These are phyloP conservation scores for Notospermus geniculatus DNA, from an alignment of 1,140 invertebrate genomes.

Conservation along the genomic window DNA sequence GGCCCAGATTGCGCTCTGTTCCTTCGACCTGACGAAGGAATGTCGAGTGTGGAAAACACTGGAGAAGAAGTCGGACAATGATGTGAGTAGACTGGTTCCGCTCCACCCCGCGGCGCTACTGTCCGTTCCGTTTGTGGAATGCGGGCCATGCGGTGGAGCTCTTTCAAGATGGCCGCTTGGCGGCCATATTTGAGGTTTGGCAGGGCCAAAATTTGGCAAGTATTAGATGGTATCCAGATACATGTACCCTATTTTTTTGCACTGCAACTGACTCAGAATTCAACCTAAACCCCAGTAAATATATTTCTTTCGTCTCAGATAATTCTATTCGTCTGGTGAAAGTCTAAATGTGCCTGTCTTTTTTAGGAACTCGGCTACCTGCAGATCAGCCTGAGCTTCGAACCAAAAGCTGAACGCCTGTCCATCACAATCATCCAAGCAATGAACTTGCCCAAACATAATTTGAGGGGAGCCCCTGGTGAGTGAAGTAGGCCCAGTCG, in stretches of 20 bases:
- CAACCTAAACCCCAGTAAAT: too few species aligned
- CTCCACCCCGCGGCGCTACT: too few species aligned
- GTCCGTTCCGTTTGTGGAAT: too few species aligned
- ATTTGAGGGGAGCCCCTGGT: slow-evolving; percentile 42
- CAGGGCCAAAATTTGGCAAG: too few species aligned
- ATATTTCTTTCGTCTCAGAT: too few species aligned
- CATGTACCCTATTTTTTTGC: too few species aligned
- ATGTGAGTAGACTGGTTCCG: too few species aligned
- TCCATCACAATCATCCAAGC: slow-evolving; percentile 31
- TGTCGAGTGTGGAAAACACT: slow-evolving; percentile 51
- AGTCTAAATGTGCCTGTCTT: background rate
- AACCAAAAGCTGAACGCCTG: slow-evolving; percentile 32
- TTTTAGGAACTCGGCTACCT: slow-evolving; percentile 41
- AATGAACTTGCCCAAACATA: slow-evolving; percentile 35
- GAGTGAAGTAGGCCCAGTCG: too few species aligned
- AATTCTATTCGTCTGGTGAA: too few species aligned
- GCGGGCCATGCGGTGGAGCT: too few species aligned
- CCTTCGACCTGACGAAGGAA: slow-evolving; percentile 46
- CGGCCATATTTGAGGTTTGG: background rate
- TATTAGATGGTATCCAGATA: too few species aligned
- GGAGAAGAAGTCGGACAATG: slow-evolving; percentile 35
- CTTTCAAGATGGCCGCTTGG: background rate
- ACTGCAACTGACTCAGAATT: too few species aligned
- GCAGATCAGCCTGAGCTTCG: slow-evolving; percentile 34
- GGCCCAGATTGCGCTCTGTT: slow-evolving; percentile 37